Percentiles rank a stretch among this genome's conserved stretches.
These are phyloP conservation scores for Corydoras sp. DNA, from an alignment of 2,113 vertebrate genomes.

Conservation along the genomic window DNA sequence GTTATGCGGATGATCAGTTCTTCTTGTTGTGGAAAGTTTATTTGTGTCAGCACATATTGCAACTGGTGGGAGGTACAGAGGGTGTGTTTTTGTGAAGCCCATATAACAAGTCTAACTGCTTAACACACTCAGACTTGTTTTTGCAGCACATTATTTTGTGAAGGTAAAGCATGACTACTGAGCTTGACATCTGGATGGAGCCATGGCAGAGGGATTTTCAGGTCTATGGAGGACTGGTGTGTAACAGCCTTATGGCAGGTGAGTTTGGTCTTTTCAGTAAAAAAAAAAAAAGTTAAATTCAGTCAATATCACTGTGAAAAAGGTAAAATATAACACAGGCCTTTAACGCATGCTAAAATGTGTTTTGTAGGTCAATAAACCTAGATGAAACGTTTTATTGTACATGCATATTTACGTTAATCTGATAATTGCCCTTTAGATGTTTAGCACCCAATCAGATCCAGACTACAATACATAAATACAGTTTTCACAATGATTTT, in stretches of 20 bases:
- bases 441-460: no score
- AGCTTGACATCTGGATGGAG: constrained; percentile 32
- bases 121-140: constrained; percentile 14
- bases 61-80: constrained; percentile 36
- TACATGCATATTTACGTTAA: no score
- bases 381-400: no score
- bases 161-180: constrained; percentile 50
- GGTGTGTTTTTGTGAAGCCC: constrained; percentile 27
- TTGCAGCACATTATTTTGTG: constrained; percentile 17
- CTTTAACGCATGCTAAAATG: no score
- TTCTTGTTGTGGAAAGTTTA: not conserved
- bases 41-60: constrained; percentile 16
- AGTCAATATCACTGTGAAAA: no score
- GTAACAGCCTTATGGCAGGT: constrained; percentile 66
- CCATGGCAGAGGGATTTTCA: constrained; percentile 41
- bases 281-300: no score
- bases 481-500: no score
- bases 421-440: no score
- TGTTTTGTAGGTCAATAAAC: no score
- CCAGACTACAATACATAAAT: no score
- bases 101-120: constrained; percentile 19
- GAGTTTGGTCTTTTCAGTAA: constrained; percentile 20
- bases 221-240: constrained; percentile 50
- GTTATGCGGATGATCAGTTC: constrained; percentile 12
- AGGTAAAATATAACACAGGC: no score